These are phyloP conservation scores for Lophotis ruficrista DNA, from an alignment of 2,113 vertebrate genomes.

Conservation along the genomic window DNA sequence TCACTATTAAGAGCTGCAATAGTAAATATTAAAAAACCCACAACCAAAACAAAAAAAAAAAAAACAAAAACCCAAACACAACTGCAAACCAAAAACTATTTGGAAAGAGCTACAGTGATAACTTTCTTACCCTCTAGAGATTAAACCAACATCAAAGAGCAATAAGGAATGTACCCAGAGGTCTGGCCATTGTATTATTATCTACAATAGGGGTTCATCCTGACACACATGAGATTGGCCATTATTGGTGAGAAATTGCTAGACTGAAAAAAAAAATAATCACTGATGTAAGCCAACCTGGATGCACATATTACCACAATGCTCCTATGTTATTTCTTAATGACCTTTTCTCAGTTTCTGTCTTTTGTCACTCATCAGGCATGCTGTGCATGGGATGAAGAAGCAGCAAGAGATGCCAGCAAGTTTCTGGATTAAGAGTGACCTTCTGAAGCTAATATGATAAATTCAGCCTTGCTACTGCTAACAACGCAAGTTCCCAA, in stretches of 20 bases:
- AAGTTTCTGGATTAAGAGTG: not conserved
- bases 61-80: not conserved
- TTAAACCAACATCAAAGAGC: not conserved
- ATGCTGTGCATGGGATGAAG: not conserved
- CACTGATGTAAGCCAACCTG: not conserved
- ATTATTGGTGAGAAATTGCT: not conserved
- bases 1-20: not conserved
- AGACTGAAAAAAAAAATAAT: not conserved
- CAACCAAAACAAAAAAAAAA: not conserved
- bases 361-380: not conserved
- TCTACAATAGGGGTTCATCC: not conserved
- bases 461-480: not conserved
- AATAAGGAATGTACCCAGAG: not conserved
- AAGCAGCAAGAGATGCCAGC: not conserved
- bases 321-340: not conserved
- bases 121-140: not conserved
- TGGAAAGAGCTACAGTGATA: not conserved
- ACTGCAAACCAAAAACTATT: not conserved
- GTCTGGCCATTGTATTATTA: not conserved
- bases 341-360: not conserved
- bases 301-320: not conserved
- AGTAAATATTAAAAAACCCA: not conserved
- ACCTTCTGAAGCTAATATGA: not conserved
- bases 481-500: not conserved
- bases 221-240: not conserved